Evolutionary conservation across 2,797 vertebrate species (phyloP), one percentile per base, ranked within the genome.

Genomic region (Peromyscus attwateri): DNA sequence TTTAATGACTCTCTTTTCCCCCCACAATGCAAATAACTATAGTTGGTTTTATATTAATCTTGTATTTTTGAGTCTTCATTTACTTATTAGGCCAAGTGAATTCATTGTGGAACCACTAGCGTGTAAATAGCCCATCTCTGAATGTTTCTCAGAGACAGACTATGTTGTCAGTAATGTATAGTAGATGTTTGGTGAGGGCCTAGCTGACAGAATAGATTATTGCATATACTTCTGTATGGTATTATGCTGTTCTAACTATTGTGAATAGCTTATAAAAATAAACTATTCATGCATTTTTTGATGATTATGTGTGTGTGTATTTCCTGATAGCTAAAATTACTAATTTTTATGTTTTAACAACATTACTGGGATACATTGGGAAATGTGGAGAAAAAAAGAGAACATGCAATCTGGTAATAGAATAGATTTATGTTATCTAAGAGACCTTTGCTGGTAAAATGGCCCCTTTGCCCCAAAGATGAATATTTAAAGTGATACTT

Each of bases 401-500:
- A 66, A 25, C 68, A 76, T 14, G 29, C 2, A 95, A n/a, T 27
- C 79, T 92, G 27, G 17, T 31, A 34, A 25, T 92, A 85, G 92
- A 93, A 90, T 89, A 64, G 8, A 87, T 95, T 92, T 77, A 7
- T 64, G 89, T 82, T 49, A 71, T 88, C 7, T 52, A 60, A 49
- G 10, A 73, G 43, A 34, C 16, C 27, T 82, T 83, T 92, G 46
- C 12, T 79, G 43, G 73, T 93, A 80, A 49, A 37, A 57, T 80
- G 60, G 34, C 46, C 14, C 0, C 7, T 77, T 90, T n/a, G 83
- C 34, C 21, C 40, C 21, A 95, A 92, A 91, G 31, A 71, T 94
- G 31, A 62, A 1, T 60, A 95, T 84, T 96, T 91, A 89, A 93
- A 96, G 73, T 91, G 49, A 21, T 87, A 62, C 43, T 8, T 92